Conservation (phyloP, 2,888 invertebrate genomes). For the Podabrus alpinus region DNA sequence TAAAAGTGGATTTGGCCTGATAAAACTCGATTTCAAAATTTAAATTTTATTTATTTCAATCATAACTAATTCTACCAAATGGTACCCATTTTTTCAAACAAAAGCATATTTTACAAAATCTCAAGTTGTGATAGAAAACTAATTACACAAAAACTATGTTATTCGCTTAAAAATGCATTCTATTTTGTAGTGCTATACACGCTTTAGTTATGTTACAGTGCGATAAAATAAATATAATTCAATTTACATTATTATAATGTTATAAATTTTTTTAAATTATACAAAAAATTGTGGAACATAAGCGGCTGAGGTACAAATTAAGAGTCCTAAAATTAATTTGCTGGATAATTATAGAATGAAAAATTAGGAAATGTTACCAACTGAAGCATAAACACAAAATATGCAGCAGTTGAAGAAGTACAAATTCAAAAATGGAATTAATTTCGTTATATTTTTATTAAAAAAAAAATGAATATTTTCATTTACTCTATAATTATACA, state of each 20-base stretch:
- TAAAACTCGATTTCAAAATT: not conserved
- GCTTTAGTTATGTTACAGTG: conserved; percentile 15
- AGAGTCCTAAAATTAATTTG: conserved; percentile 3
- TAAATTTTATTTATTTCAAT: conserved; percentile 16
- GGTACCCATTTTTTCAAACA: conserved; percentile 20
- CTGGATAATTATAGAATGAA: conserved; percentile 9
- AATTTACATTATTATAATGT: conserved; percentile 7
- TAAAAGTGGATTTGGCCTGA: too few species aligned
- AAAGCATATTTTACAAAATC: conserved; percentile 17
- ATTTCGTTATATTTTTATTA: not conserved
- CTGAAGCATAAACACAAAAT: not conserved
- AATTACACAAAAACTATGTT: conserved; percentile 17
- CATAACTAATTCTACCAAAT: conserved; percentile 21
- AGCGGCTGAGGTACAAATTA: conserved; percentile 14
- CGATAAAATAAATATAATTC: conserved; percentile 13
- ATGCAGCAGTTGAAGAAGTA: not conserved
- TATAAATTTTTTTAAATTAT: not conserved
- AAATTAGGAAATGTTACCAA: not conserved
- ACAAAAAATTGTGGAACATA: conserved; percentile 9
- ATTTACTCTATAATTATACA: conserved; percentile 7
- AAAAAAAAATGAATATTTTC: conserved; percentile 3
- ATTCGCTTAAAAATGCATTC: conserved; percentile 8
- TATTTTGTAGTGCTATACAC: conserved; percentile 13
- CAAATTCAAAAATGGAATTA: not conserved
- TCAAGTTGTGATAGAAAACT: conserved; percentile 10